Base-by-base conservation (phyloP, 2,888 invertebrate genomes). In the Caenorhabditis panamensis region DNA sequence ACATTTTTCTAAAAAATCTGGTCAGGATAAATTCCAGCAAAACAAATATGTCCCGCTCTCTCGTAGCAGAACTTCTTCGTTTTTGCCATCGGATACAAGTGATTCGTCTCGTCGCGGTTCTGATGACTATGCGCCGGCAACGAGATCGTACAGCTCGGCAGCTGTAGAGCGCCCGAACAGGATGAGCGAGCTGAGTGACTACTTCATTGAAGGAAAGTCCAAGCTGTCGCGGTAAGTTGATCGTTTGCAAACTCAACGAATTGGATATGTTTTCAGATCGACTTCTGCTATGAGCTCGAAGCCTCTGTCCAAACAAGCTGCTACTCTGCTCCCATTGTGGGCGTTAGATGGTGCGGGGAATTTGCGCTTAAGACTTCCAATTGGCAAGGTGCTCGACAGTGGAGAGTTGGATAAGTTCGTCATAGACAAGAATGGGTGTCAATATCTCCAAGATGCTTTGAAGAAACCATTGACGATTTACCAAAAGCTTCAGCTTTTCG, bases 391-490 rank as follows among this genome's bases (percentile, higher is more conserved):
- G 28, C 59, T 83, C 4, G 67, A 78, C 11, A 63, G 67, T 18
- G 77, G 73, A 11, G 77, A 80, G 4, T 28, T 83, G n/a, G 54
- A 41, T n/a, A 80, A 72, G 51, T 83, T 80, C 28, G 75, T 75
- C 1, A 53, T 75, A 18, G 83, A 83, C 61, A 83, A 83, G 53
- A 67, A 51, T 51, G 83, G 83, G 2, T 83, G 83, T 59, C 80
- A 78, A 36, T 76, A 24, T 26, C 44, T 76, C 2, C 66, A 78
- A 53, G 61, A 78, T 9, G 53, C 69, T 1, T 36, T 78, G 9
- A 64, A 58, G 16, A 63, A 44, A 16, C 22, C 24, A 5, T 3
- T 69, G 5, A 53, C 63, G 13, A 0, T 16, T 1, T 66, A 64
- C 37, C 44, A 69, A 44, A 64, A 54, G 53, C 18, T 53, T 5